These are phyloP conservation scores for Heliconius sara DNA, from an alignment of 2,888 invertebrate genomes.

Conservation along the genomic window DNA sequence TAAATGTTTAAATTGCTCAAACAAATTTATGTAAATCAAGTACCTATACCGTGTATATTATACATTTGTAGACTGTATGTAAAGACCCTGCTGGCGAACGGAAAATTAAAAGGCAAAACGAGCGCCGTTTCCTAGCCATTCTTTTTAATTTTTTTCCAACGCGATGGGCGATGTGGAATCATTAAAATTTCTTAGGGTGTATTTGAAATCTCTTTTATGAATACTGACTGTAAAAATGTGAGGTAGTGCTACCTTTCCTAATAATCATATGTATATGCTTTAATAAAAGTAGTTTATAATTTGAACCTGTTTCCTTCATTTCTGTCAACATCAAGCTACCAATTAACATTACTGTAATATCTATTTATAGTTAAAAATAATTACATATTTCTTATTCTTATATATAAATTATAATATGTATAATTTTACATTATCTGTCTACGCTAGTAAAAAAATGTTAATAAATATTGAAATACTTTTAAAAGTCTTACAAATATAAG, in stretches of 20 bases:
- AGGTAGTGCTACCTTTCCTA: neutral
- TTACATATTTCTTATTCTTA: neutral
- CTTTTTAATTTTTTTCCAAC: conserved; percentile 75
- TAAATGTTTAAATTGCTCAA: conserved; percentile 28
- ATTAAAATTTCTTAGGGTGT: conserved; percentile 71
- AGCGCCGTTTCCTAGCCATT: conserved; percentile 71
- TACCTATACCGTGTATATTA: conserved; percentile 31
- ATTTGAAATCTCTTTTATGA: conserved; percentile 34
- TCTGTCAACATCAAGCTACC: neutral
- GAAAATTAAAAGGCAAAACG: conserved; percentile 81
- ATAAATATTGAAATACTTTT: neutral
- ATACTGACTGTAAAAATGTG: neutral
- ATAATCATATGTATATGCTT: neutral
- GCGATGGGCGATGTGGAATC: conserved; percentile 68
- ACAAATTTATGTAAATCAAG: conserved; percentile 2
- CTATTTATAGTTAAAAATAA: neutral
- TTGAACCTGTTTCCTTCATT: neutral
- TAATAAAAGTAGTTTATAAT: neutral
- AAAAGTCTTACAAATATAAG: neutral
- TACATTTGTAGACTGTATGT: conserved; percentile 41
- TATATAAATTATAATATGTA: neutral
- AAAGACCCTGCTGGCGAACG: conserved; percentile 66
- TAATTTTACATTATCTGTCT: neutral
- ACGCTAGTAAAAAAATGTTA: neutral
- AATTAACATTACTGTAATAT: neutral